Evolutionary conservation across 1,140 invertebrate species (phyloP).

Genomic region (Neodiprion virginianus): DNA sequence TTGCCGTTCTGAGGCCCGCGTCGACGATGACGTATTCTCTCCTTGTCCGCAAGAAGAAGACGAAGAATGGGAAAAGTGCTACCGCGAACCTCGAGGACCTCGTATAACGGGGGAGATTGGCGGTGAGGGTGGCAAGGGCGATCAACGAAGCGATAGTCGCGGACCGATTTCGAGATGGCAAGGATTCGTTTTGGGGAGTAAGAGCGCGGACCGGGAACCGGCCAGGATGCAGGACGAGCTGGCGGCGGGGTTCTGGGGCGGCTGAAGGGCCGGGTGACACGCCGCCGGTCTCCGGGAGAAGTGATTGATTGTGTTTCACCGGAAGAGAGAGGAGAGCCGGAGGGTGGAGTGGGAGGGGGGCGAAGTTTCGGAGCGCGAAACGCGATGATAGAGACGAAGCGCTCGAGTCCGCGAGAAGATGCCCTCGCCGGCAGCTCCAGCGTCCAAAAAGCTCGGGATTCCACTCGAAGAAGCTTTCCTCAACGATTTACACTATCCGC

Average conservation of each 20-base stretch:
- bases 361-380: conserved; percentile 35
- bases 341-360: conserved; percentile 12
- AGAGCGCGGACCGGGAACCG: neutral
- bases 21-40: too few species aligned
- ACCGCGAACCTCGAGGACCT: neutral
- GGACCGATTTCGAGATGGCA: conserved; percentile 10
- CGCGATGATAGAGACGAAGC: conserved; percentile 53
- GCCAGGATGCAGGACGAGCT: conserved; percentile 6
- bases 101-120: conserved; percentile 12
- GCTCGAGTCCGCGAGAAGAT: conserved; percentile 49
- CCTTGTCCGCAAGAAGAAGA: too few species aligned
- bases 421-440: conserved; percentile 13
- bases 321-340: conserved; percentile 49
- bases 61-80: neutral
- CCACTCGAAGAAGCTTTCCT: conserved; percentile 37
- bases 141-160: conserved; percentile 12
- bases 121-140: conserved; percentile 18
- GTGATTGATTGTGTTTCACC: conserved; percentile 62
- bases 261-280: conserved; percentile 44
- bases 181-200: neutral
- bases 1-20: too few species aligned
- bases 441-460: conserved; percentile 35
- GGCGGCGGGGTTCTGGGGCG: conserved; percentile 13
- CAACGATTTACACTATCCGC: conserved; percentile 23
- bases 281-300: conserved; percentile 52